These are phyloP conservation scores for Brachypalpus laphriformis DNA, from an alignment of 2,888 invertebrate genomes.

Conservation along the genomic window DNA sequence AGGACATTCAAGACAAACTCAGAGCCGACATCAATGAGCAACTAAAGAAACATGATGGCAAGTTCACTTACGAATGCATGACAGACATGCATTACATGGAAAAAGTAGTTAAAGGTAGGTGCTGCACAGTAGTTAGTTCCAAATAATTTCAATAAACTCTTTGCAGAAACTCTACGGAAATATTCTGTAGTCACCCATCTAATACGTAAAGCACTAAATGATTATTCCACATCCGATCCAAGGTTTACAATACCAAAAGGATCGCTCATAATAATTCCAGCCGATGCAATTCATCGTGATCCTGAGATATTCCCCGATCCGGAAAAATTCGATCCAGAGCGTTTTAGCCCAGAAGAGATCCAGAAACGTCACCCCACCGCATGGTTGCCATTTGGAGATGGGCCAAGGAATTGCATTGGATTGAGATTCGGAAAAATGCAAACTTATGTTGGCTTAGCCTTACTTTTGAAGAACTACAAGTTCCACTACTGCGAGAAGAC, in stretches of 20 bases:
- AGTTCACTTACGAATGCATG: constrained; percentile 78
- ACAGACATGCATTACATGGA: constrained; percentile 79
- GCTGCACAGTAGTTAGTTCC: too few relatives aligned
- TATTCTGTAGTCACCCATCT: constrained; percentile 81
- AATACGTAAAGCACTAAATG: constrained; percentile 83
- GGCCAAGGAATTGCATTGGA: constrained; percentile 80
- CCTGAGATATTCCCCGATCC: constrained; percentile 83
- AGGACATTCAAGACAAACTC: constrained; percentile 77
- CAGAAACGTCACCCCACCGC: constrained; percentile 81
- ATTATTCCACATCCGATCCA: constrained; percentile 83
- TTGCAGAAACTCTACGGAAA: constrained; percentile 84
- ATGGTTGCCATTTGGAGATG: constrained; percentile 80
- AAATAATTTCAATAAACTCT: neutral
- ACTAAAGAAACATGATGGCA: constrained; percentile 76
- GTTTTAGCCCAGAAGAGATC: constrained; percentile 84
- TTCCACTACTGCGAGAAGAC: constrained; percentile 52
- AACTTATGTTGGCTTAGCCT: neutral
- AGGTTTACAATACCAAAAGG: constrained; percentile 83
- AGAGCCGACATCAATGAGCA: constrained; percentile 77
- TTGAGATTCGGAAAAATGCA: constrained; percentile 73
- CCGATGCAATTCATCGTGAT: constrained; percentile 84
- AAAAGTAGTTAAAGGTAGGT: constrained; percentile 78
- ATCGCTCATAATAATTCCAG: constrained; percentile 74
- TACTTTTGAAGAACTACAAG: constrained; percentile 31
- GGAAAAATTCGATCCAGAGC: constrained; percentile 85